Conservation (phyloP, 2,888 invertebrate genomes). For the Mythimna loreyi region DNA sequence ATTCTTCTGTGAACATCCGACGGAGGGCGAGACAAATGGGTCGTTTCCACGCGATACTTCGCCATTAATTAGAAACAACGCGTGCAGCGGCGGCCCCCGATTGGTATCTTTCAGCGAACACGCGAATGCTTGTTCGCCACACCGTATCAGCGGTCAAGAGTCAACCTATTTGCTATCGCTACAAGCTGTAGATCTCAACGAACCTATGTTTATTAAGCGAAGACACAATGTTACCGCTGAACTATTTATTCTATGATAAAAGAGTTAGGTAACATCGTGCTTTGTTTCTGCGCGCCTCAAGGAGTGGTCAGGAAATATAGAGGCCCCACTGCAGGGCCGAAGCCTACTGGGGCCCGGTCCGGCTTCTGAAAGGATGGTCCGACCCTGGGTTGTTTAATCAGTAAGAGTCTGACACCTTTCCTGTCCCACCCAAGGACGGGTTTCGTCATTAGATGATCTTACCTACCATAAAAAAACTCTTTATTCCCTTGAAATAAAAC, state of each 20-base stretch:
- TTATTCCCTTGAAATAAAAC: background rate
- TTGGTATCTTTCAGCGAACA: slow-evolving; percentile 87
- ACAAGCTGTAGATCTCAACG: slow-evolving; percentile 26
- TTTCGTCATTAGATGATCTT: too few species aligned
- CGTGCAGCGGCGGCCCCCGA: slow-evolving; percentile 80
- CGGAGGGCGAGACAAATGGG: slow-evolving; percentile 84
- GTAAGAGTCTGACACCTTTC: too few species aligned
- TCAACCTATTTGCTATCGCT: slow-evolving; percentile 45
- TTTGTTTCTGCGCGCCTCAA: too few species aligned
- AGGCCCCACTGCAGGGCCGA: too few species aligned
- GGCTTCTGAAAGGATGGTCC: too few species aligned
- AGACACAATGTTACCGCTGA: background rate
- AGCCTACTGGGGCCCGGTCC: too few species aligned
- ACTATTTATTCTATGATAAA: too few species aligned
- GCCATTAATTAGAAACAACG: slow-evolving; percentile 87
- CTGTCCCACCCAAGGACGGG: too few species aligned
- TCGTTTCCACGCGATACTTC: slow-evolving; percentile 84
- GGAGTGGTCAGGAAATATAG: too few species aligned
- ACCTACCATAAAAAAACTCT: too few species aligned
- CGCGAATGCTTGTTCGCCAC: slow-evolving; percentile 79
- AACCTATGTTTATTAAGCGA: slow-evolving; percentile 13
- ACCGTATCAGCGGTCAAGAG: slow-evolving; percentile 59
- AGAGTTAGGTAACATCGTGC: too few species aligned
- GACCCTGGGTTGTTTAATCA: too few species aligned
- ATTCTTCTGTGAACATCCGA: slow-evolving; percentile 88